phyloP scores from a whole-genome alignment of 2,888 invertebrate species.

The Sicus ferrugineus region DNA sequence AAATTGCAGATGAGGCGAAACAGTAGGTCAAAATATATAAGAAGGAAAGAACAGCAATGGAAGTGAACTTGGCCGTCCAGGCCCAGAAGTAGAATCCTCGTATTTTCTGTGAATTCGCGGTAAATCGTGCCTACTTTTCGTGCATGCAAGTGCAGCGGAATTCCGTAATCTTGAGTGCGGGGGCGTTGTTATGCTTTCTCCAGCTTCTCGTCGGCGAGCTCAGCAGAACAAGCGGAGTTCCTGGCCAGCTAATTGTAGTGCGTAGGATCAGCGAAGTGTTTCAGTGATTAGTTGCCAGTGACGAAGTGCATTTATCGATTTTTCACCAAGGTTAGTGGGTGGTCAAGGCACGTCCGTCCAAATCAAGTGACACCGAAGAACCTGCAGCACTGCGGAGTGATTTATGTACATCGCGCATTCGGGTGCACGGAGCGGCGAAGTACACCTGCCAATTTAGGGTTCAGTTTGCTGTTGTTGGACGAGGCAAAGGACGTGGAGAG shows the following conservation, averaged over 20 bases:
- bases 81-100: background rate
- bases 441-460: slow-evolving; percentile 25
- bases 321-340: slow-evolving; percentile 54
- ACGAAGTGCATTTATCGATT: slow-evolving; percentile 52
- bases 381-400: background rate
- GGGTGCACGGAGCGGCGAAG: background rate
- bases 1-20: background rate
- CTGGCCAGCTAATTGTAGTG: background rate
- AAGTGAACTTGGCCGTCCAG: background rate
- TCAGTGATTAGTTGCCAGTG: slow-evolving; percentile 38
- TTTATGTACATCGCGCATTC: slow-evolving; percentile 10
- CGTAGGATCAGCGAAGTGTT: slow-evolving; percentile 1
- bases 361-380: slow-evolving; percentile 8
- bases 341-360: slow-evolving; percentile 37
- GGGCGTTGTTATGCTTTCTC: background rate
- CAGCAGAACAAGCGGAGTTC: background rate
- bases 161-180: background rate
- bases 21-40: background rate
- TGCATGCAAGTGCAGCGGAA: too few relatives aligned
- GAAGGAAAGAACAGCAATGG: background rate
- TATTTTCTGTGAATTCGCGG: background rate
- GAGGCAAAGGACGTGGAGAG: too few relatives aligned
- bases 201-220: too few relatives aligned
- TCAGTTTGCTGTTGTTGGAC: background rate
- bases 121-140: too few relatives aligned